phyloP scores from a whole-genome alignment of 2,113 vertebrate species.

The Podiceps cristatus region DNA sequence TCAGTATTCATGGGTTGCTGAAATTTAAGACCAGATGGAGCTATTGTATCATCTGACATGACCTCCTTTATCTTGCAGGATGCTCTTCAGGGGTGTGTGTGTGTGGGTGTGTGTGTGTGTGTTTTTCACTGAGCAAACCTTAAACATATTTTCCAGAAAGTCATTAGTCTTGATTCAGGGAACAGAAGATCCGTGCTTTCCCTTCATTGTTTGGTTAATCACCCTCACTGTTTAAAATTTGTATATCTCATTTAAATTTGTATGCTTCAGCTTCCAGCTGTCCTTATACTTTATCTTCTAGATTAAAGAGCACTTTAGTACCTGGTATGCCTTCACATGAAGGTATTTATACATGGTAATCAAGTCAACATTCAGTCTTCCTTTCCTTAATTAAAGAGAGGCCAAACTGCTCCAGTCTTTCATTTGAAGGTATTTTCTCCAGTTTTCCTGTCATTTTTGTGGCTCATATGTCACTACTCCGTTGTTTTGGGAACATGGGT shows the following conservation, averaged over 20 bases:
- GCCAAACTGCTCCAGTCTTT: not conserved
- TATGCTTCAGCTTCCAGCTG: conserved; percentile 12
- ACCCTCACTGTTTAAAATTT: not conserved
- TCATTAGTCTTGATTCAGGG: not conserved
- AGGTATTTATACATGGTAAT: not conserved
- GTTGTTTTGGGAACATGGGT: fast-evolving
- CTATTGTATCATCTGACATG: fast-evolving
- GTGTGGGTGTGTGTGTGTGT: not conserved
- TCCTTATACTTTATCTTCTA: not conserved
- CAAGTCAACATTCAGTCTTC: not conserved
- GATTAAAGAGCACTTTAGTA: not conserved
- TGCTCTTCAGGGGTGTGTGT: not conserved
- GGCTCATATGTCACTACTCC: fast-evolving
- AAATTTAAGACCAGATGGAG: not conserved
- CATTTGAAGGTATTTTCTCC: not conserved
- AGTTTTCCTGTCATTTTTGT: not conserved
- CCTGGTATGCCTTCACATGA: not conserved
- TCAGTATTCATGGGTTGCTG: not conserved
- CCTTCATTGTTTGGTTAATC: not conserved
- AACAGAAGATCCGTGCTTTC: not conserved
- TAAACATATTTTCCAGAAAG: not conserved
- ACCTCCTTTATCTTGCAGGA: not conserved
- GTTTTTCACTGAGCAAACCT: not conserved
- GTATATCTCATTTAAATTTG: not conserved
- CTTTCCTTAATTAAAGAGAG: not conserved